Conservation (phyloP, 2,797 vertebrate genomes). For the Rhinophrynus dorsalis region DNA sequence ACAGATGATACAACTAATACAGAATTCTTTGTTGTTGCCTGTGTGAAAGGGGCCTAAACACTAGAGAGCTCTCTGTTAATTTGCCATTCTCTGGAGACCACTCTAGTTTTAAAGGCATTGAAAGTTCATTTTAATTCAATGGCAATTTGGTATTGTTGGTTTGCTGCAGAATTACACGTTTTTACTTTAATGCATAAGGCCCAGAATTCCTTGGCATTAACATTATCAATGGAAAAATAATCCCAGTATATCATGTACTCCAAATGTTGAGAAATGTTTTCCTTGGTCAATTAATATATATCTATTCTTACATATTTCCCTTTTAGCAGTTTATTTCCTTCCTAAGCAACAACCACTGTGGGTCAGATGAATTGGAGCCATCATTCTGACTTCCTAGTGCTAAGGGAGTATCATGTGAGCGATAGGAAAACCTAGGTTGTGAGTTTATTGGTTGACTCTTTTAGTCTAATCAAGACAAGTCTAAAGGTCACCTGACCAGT, state of each 20-base stretch:
- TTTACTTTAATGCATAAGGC: too few species aligned
- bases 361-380: slow-evolving; percentile 61
- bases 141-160: too few species aligned
- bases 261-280: slow-evolving; percentile 5
- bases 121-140: too few species aligned
- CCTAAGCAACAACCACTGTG: slow-evolving; percentile 63
- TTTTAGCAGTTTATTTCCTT: slow-evolving; percentile 76
- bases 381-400: slow-evolving; percentile 22
- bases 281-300: slow-evolving; percentile 26
- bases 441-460: neutral
- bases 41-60: too few species aligned
- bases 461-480: neutral
- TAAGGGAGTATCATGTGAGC: slow-evolving; percentile 28
- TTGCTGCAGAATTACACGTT: too few species aligned
- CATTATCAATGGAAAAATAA: neutral
- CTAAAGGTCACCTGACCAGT: neutral
- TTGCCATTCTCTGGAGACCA: too few species aligned
- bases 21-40: too few species aligned
- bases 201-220: too few species aligned
- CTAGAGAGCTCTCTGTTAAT: too few species aligned
- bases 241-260: neutral
- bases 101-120: too few species aligned
- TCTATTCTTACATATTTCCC: slow-evolving; percentile 70
- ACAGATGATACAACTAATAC: too few species aligned
- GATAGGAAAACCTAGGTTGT: slow-evolving; percentile 27